Evolutionary conservation across 2,888 invertebrate genomes (phyloP).

Genomic region (Panopea generosa): DNA sequence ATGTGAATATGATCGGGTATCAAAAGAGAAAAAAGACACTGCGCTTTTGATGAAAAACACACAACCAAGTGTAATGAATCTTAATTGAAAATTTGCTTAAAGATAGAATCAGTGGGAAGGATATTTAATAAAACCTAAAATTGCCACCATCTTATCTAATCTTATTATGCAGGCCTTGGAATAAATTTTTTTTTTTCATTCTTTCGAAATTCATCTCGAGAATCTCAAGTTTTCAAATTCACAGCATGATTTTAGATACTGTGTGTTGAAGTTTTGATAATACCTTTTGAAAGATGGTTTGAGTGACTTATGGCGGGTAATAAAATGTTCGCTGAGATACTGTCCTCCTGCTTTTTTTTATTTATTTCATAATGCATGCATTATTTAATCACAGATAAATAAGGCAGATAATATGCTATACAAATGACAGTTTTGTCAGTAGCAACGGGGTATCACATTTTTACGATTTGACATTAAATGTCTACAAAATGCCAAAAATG

Average conservation of each 20-base stretch:
- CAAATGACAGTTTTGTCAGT: too few relatives aligned
- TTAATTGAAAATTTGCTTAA: constrained; percentile 24
- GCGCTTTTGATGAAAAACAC: background rate
- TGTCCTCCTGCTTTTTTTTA: too few relatives aligned
- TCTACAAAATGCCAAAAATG: too few relatives aligned
- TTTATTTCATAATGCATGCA: too few relatives aligned
- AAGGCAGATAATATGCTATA: too few relatives aligned
- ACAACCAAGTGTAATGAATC: constrained; percentile 4
- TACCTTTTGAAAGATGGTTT: background rate
- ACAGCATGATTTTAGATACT: constrained; percentile 4
- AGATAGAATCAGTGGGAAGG: constrained; percentile 9
- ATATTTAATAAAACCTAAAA: constrained; percentile 6
- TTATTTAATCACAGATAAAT: constrained; percentile 8
- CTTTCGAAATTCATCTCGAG: too few relatives aligned
- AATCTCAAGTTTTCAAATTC: constrained; percentile 16
- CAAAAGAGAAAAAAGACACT: too few relatives aligned
- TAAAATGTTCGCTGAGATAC: too few relatives aligned
- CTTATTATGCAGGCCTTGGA: background rate
- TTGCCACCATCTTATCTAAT: constrained; percentile 14
- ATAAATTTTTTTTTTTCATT: too few relatives aligned
- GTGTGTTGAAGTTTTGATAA: constrained; percentile 4
- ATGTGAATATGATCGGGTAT: constrained; percentile 1
- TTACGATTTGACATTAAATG: too few relatives aligned
- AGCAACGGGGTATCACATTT: too few relatives aligned
- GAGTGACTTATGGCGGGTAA: constrained; percentile 8